Evolutionary conservation across 2,797 vertebrate species (phyloP), one percentile per base, ranked within the genome.

Genomic region (Rhinoraja longicauda): DNA sequence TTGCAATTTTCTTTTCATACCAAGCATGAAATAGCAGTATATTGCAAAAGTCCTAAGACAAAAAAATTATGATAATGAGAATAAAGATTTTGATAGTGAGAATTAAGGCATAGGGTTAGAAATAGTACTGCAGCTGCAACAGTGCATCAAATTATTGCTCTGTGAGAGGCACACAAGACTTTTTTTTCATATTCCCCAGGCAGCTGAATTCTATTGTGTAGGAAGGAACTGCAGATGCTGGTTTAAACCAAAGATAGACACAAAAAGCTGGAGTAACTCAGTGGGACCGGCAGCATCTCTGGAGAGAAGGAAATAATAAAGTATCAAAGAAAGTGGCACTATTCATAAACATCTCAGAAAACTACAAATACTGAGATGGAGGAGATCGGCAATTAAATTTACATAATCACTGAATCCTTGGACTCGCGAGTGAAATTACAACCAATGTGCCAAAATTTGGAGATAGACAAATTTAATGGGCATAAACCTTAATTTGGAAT

Each of bases 1-100:
- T 95, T 95, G 94, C 95, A 94, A 95, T 96, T 95, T 93, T 95
- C 94, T 26, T 94, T 95, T 94, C 93, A 93, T 94, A 95, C 88
- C 36, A 90, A 24, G 3, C 39, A 39, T 92, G 90, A 73, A 73
- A 92, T 92, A 73, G 53, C 39, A 73, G 67, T 92, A 53, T 21
- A 4, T 15, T 5, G 57, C 29, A 53, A 21, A 26, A 70, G 17
- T 70, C 8, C 4, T 45, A 19, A 75, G 73, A 36, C n/a, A 17
- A 21, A 26, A 45, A 15, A 19, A 13, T 53, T 75, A 90, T 29
- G 36, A 53, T 29, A 39, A 53, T 45, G 36, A 75, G 75, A 36
- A 17, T 73, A 26, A 45, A 29, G 21, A 13, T 53, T 75, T 90
- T 29, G 36, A 53, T 29, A 39, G 29, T 75, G 36, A 15, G 39